A percentile compares a stretch with the other conserved stretches of the same genome.
phyloP scores from a whole-genome alignment of 2,113 vertebrate genomes.

The Lota lota region DNA sequence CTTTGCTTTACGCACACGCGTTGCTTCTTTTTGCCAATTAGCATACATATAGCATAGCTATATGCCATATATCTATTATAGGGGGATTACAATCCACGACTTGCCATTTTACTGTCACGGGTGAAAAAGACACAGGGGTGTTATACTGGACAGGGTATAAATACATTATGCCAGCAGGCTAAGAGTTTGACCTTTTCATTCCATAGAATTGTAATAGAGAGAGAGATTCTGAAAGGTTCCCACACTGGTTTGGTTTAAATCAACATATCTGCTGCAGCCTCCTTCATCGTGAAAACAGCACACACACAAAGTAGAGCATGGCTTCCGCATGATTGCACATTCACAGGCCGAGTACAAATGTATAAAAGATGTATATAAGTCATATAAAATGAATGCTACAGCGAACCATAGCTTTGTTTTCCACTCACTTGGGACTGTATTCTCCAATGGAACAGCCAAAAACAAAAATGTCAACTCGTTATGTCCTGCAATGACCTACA shows the following conservation, averaged over 20 bases:
- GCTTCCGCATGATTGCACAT: conserved; percentile 59
- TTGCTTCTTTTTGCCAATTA: not conserved
- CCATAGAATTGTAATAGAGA: not conserved
- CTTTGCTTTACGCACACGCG: conserved; percentile 1
- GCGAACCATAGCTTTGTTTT: not conserved
- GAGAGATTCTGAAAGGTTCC: too few relatives aligned
- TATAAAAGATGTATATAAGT: conserved; percentile 21
- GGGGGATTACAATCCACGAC: not conserved
- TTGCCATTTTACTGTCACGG: not conserved
- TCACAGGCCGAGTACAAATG: conserved; percentile 35
- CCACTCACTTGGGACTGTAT: not conserved
- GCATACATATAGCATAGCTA: not conserved
- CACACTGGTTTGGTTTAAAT: not conserved
- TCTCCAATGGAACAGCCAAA: conserved; percentile 7
- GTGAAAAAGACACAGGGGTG: conserved; percentile 3
- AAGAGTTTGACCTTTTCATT: not conserved
- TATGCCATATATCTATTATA: not conserved
- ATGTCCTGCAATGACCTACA: not conserved
- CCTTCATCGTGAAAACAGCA: conserved; percentile 19
- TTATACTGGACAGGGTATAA: not conserved
- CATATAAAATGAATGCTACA: conserved; percentile 18
- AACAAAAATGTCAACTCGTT: not conserved
- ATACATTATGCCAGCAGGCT: not conserved
- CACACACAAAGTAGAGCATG: conserved; percentile 22
- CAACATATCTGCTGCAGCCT: not conserved